Evolutionary conservation across 2,888 invertebrate genomes (phyloP).

Genomic region (Leucania comma): DNA sequence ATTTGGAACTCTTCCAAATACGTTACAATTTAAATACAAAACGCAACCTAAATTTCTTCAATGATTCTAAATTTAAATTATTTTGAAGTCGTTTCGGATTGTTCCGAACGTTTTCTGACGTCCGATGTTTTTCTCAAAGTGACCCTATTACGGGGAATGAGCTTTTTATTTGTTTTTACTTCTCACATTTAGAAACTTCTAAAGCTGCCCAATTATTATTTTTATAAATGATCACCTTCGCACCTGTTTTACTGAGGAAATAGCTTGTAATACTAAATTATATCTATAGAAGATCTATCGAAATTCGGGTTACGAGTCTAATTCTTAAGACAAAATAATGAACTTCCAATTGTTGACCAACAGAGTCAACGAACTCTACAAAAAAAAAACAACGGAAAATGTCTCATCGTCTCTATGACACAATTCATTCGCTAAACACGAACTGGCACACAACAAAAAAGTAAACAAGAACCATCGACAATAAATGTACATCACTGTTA

Average conservation of each 20-base stretch:
- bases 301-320: not conserved
- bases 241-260: not conserved
- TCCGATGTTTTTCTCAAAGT: conserved; percentile 51
- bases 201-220: not conserved
- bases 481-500: conserved; percentile 76
- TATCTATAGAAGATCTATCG: not conserved
- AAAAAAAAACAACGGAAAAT: conserved; percentile 13
- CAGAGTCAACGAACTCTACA: conserved; percentile 27
- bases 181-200: not conserved
- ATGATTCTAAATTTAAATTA: conserved; percentile 62
- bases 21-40: conserved; percentile 66
- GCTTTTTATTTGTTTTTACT: conserved; percentile 21
- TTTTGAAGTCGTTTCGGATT: conserved; percentile 45
- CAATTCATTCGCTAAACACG: conserved; percentile 45
- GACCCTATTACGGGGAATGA: conserved; percentile 48
- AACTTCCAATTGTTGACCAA: not conserved
- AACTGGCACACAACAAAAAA: conserved; percentile 25
- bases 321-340: not conserved
- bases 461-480: conserved; percentile 69
- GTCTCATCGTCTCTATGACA: conserved; percentile 38
- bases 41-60: conserved; percentile 68
- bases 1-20: conserved; percentile 70
- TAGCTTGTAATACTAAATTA: not conserved
- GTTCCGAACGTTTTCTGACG: conserved; percentile 36
- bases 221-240: not conserved